These are phyloP conservation scores for Pampus argenteus DNA, from an alignment of 2,797 vertebrate genomes.

Conservation along the genomic window DNA sequence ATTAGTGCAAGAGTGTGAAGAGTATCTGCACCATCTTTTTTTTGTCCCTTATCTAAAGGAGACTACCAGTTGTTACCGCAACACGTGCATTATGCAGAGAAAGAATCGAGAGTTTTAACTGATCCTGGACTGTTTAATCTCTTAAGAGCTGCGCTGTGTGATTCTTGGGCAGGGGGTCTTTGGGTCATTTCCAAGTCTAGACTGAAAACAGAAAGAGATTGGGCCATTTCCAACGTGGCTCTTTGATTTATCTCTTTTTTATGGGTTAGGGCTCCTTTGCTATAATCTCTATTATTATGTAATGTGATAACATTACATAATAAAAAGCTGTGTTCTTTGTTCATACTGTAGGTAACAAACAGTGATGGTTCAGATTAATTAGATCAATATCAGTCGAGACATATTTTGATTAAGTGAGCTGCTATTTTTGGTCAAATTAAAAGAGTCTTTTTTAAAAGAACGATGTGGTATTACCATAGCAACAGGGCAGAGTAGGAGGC, in stretches of 20 bases:
- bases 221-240: not conserved
- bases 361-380: not conserved
- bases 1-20: constrained; percentile 38
- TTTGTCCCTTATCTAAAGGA: constrained; percentile 22
- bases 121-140: constrained; percentile 21
- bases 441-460: constrained; percentile 2
- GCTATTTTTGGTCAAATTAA: constrained; percentile 8
- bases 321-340: not conserved
- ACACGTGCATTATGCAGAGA: constrained; percentile 3
- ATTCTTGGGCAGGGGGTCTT: constrained; percentile 24
- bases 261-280: not conserved
- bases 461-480: constrained; percentile 15
- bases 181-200: constrained; percentile 28
- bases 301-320: no score
- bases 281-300: constrained; percentile 1
- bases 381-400: not conserved
- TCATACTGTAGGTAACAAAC: not conserved
- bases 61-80: constrained; percentile 7
- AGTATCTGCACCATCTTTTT: not conserved
- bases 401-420: constrained; percentile 7
- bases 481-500: constrained; percentile 6
- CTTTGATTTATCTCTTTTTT: constrained; percentile 25
- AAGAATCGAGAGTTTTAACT: constrained; percentile 21
- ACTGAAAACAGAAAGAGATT: constrained; percentile 22
- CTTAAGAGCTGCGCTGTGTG: constrained; percentile 11